A percentile compares a stretch with the other conserved stretches of the same genome.
Evolutionary conservation across 2,888 invertebrate genomes (phyloP).

Genomic region (Leptogaster cylindrica): DNA sequence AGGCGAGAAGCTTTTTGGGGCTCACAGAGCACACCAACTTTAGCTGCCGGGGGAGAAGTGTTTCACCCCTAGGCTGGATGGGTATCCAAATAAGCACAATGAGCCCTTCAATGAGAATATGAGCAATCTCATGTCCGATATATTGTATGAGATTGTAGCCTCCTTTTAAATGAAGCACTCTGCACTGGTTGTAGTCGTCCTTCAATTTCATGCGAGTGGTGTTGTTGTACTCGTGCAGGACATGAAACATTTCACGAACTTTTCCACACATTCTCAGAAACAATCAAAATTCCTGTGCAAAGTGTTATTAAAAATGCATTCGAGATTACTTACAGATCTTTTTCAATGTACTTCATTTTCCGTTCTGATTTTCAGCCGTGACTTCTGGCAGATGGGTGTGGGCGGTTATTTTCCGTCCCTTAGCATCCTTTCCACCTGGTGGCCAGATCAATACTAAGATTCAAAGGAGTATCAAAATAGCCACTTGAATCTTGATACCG

Average conservation of each 20-base stretch:
- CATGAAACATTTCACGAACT: background rate
- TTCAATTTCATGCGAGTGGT: background rate
- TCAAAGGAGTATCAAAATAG: no score
- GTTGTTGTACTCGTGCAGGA: slow-evolving; percentile 3
- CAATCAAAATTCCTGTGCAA: slow-evolving; percentile 43
- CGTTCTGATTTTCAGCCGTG: slow-evolving; percentile 32
- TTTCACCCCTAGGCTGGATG: background rate
- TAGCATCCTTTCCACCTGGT: background rate
- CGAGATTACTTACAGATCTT: slow-evolving; percentile 42
- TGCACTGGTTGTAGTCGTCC: background rate
- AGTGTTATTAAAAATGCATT: slow-evolving; percentile 45
- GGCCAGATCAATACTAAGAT: background rate
- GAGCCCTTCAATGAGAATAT: slow-evolving; percentile 16
- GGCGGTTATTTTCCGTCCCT: slow-evolving; percentile 4
- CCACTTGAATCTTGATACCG: no score
- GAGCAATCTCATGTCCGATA: slow-evolving; percentile 24
- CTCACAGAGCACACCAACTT: slow-evolving; percentile 1
- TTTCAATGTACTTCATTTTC: slow-evolving; percentile 27
- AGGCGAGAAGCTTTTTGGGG: slow-evolving; percentile 13
- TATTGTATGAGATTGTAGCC: slow-evolving; percentile 1
- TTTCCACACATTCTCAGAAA: slow-evolving; percentile 41
- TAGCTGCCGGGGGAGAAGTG: background rate
- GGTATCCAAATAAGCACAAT: slow-evolving; percentile 22
- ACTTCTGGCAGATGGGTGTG: slow-evolving; percentile 12
- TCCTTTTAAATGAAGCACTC: background rate